Percentiles rank a stretch among this genome's conserved stretches.
Conservation (phyloP, 2,113 vertebrate species). For the Pachyramphus minor region DNA sequence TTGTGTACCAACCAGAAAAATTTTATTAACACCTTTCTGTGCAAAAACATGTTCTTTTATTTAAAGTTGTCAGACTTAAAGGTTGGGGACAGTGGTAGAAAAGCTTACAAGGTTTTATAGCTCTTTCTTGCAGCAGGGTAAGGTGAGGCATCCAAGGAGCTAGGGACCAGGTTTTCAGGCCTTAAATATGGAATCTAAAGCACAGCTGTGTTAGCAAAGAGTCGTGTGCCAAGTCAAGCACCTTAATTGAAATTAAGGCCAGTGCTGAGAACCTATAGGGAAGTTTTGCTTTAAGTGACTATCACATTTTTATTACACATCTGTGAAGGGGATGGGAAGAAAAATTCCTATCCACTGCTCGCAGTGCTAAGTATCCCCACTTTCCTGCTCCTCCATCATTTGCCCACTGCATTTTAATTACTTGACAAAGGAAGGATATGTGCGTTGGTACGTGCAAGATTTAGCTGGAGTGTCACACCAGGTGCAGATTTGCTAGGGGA, state of each 20-base stretch:
- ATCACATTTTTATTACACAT: not conserved
- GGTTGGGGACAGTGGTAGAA: rapidly evolving
- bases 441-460: not conserved
- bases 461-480: not conserved
- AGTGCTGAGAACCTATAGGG: not conserved
- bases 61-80: not conserved
- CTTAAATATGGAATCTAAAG: not conserved
- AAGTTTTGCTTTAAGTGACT: not conserved
- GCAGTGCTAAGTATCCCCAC: not conserved
- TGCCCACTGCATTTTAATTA: not conserved
- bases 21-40: not conserved
- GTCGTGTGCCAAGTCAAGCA: not conserved
- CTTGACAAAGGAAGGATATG: not conserved
- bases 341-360: not conserved
- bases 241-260: not conserved
- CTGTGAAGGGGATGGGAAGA: not conserved
- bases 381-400: not conserved
- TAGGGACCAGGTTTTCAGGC: not conserved
- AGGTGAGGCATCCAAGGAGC: not conserved
- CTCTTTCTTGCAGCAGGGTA: not conserved
- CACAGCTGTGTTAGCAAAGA: not conserved
- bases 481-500: not conserved
- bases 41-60: not conserved
- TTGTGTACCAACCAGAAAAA: not conserved
- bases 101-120: not conserved